Evolutionary conservation across 1,140 invertebrate genomes (phyloP).

Genomic region (Radopholus similis): DNA sequence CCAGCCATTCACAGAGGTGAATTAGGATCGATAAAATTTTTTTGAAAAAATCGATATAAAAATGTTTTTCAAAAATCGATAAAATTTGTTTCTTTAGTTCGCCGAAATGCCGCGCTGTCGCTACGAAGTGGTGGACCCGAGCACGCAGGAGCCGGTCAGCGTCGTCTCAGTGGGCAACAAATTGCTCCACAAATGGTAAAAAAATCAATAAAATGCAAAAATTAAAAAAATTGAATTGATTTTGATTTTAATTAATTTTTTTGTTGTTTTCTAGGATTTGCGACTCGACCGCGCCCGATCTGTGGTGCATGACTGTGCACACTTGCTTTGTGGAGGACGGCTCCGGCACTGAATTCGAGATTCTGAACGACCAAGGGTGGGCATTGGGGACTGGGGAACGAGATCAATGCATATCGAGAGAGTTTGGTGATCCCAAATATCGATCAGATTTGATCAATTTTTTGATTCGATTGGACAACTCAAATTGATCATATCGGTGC

Average conservation of each 20-base stretch:
- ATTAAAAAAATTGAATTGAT: too few species aligned
- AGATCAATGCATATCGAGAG: too few species aligned
- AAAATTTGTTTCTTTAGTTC: too few species aligned
- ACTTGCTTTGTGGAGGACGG: constrained; percentile 49
- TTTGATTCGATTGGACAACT: too few species aligned
- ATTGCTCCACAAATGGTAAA: constrained; percentile 38
- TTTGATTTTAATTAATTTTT: constrained; percentile 24
- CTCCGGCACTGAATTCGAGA: constrained; percentile 51
- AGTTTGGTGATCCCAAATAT: not conserved
- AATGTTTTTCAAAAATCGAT: too few species aligned
- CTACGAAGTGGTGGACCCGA: constrained; percentile 52
- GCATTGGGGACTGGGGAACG: too few species aligned
- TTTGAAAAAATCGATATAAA: too few species aligned
- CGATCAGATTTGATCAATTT: not conserved
- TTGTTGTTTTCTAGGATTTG: constrained; percentile 23
- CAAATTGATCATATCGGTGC: not conserved
- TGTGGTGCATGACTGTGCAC: constrained; percentile 59
- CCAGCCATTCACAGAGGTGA: constrained; percentile 53
- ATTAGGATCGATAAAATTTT: too few species aligned
- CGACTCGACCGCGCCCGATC: constrained; percentile 50
- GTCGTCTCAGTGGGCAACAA: constrained; percentile 54
- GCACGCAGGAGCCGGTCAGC: constrained; percentile 44
- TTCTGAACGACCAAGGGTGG: constrained; percentile 52
- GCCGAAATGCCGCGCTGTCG: constrained; percentile 57
- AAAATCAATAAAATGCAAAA: not conserved